phyloP scores from a whole-genome alignment of 2,797 vertebrate genomes.

The Huso huso region DNA sequence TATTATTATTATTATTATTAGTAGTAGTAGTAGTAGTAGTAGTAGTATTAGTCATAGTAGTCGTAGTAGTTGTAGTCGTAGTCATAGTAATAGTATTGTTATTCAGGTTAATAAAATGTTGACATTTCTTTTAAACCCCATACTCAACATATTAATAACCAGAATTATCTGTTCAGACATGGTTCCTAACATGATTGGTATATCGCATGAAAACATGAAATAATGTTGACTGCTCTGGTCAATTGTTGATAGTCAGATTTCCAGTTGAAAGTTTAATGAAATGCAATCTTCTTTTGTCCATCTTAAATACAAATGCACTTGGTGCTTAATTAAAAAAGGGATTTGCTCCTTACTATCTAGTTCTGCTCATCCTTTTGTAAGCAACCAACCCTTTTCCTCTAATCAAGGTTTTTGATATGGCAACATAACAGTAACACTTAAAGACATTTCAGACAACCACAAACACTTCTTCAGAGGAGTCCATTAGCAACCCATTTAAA shows the following conservation, averaged over 20 bases:
- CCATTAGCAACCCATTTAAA: not conserved
- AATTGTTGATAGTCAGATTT: constrained; percentile 19
- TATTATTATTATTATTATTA: too few species aligned
- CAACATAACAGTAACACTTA: too few species aligned
- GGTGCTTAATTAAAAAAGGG: constrained; percentile 11
- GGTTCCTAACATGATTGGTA: not conserved
- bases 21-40: too few species aligned
- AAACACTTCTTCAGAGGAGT: not conserved
- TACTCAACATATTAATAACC: not conserved
- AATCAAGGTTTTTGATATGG: too few species aligned
- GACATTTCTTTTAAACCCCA: too few species aligned
- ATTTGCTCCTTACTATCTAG: constrained; percentile 3
- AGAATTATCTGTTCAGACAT: not conserved
- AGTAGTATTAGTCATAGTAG: too few species aligned
- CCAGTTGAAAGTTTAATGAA: constrained; percentile 17
- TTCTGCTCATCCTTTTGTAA: too few species aligned
- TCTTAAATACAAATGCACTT: constrained; percentile 7
- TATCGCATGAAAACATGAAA: constrained; percentile 11
- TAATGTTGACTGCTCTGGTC: constrained; percentile 19
- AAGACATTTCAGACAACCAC: not conserved
- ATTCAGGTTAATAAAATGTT: too few species aligned
- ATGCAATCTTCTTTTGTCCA: constrained; percentile 15
- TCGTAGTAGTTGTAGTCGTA: too few species aligned
- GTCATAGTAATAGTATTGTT: too few species aligned
- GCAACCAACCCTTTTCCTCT: too few species aligned